Evolutionary conservation across 2,888 invertebrate genomes (phyloP).

Genomic region (Barypeithes pellucidus): DNA sequence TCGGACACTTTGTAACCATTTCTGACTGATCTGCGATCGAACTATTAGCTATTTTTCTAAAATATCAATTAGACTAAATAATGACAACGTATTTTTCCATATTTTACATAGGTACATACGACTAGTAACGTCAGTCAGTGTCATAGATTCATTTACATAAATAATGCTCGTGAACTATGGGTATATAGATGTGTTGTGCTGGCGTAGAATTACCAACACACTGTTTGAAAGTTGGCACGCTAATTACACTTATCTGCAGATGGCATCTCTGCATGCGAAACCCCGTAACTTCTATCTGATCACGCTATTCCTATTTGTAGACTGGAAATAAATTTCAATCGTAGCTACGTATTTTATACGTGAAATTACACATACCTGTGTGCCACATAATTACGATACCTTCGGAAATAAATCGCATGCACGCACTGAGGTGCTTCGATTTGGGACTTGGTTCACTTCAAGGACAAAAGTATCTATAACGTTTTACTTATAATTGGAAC

Average conservation of each 20-base stretch:
- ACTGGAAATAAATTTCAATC: conserved; percentile 62
- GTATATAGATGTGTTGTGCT: conserved; percentile 42
- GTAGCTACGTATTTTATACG: conserved; percentile 54
- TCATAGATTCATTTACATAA: conserved; percentile 31
- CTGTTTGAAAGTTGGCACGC: conserved; percentile 60
- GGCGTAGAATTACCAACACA: conserved; percentile 52
- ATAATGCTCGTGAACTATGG: conserved; percentile 32
- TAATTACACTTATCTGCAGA: conserved; percentile 63
- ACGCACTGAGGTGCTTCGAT: conserved; percentile 7
- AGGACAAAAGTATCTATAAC: too few relatives aligned
- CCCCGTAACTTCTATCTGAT: conserved; percentile 62
- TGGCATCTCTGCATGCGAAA: conserved; percentile 63
- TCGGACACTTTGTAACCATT: too few relatives aligned
- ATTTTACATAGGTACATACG: too few relatives aligned
- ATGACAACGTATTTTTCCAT: too few relatives aligned
- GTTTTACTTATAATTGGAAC: too few relatives aligned
- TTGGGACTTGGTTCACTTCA: conserved; percentile 3
- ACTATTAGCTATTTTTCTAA: too few relatives aligned
- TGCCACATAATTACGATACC: conserved; percentile 40
- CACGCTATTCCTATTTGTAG: conserved; percentile 63
- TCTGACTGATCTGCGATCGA: too few relatives aligned
- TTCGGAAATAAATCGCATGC: conserved; percentile 40
- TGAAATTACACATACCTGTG: conserved; percentile 36
- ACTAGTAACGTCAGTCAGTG: too few relatives aligned
- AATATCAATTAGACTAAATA: too few relatives aligned